Evolutionary conservation across 2,113 vertebrate species (phyloP).

Genomic region (Calidris pugnax): DNA sequence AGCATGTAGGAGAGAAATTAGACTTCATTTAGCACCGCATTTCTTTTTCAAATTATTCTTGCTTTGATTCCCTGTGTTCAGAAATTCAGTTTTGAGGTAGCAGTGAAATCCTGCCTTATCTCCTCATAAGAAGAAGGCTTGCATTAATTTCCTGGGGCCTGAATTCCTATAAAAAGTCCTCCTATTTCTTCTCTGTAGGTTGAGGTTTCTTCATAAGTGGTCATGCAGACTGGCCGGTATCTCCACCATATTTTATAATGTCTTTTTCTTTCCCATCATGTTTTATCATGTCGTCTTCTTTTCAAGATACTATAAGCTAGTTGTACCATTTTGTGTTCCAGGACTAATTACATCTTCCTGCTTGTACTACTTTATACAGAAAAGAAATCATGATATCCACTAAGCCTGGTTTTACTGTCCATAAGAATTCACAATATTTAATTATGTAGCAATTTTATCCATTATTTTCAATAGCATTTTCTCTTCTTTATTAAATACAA

Average conservation of each 20-base stretch:
- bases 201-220: not conserved
- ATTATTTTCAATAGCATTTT: not conserved
- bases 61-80: not conserved
- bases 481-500: not conserved
- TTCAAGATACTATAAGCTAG: not conserved
- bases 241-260: not conserved
- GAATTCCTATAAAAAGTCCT: not conserved
- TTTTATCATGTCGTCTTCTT: not conserved
- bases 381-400: not conserved
- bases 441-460: not conserved
- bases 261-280: not conserved
- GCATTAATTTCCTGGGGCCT: not conserved
- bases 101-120: not conserved
- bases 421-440: not conserved
- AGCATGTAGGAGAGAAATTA: not conserved
- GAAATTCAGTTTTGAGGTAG: not conserved
- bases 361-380: not conserved
- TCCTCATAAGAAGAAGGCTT: not conserved
- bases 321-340: not conserved
- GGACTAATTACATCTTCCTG: not conserved
- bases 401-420: not conserved
- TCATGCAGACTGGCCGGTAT: not conserved
- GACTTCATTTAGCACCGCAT: not conserved
- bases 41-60: not conserved
- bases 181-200: not conserved